Conservation (phyloP, 1,140 invertebrate species). For the Ceratina japonica region DNA sequence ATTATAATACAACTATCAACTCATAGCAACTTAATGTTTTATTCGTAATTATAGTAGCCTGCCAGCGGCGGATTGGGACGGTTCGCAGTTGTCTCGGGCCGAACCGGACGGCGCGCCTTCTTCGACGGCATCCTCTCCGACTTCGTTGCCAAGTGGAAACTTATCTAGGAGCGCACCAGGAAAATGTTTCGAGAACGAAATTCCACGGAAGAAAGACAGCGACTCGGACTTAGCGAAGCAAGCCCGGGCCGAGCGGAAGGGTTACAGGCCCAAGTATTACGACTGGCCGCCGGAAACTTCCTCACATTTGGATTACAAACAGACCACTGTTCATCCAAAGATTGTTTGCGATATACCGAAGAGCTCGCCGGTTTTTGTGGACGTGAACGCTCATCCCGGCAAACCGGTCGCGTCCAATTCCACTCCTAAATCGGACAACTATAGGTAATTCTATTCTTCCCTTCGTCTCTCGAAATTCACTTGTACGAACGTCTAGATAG, state of each 20-base stretch:
- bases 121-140: constrained; percentile 74
- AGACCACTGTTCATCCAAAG: constrained; percentile 78
- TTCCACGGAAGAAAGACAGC: constrained; percentile 65
- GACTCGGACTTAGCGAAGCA: constrained; percentile 73
- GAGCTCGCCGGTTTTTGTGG: constrained; percentile 76
- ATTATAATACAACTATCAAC: too few relatives aligned
- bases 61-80: constrained; percentile 63
- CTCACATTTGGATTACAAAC: constrained; percentile 68
- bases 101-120: constrained; percentile 85
- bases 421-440: constrained; percentile 71
- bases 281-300: constrained; percentile 68
- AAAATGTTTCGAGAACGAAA: constrained; percentile 64
- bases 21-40: background rate
- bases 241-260: constrained; percentile 77
- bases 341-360: constrained; percentile 80
- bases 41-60: constrained; percentile 63
- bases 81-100: constrained; percentile 75
- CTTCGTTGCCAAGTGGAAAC: constrained; percentile 64
- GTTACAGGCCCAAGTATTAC: constrained; percentile 77
- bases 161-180: constrained; percentile 39
- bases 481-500: too few relatives aligned
- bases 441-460: constrained; percentile 59
- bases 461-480: too few relatives aligned
- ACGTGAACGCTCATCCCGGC: constrained; percentile 62
- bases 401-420: constrained; percentile 64